Base-by-base conservation (phyloP, 2,888 invertebrate genomes). In the Agonopterix arenella region DNA sequence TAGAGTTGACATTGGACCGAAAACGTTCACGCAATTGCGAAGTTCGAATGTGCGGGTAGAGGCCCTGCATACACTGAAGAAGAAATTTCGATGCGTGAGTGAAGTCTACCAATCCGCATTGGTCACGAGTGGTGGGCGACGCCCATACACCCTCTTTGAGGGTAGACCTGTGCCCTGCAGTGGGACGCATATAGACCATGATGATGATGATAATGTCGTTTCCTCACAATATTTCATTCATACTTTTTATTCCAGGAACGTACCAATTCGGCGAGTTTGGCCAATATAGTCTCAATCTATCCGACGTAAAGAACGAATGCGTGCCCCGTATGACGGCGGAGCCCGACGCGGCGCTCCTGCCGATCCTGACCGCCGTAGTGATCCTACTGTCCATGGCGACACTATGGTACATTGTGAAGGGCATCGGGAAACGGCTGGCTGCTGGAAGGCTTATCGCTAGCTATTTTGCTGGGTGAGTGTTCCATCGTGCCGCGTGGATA, bases 341-440 rank as follows among this genome's bases (percentile, higher is more conserved):
- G 62, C 90, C 90, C 0, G 90, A 90, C 46, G 89, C 88, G 1
- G 84, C 86, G 0, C 71, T 70, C 47, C 72, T 90, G 45, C 89
- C 90, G 0, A 79, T 89, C 10, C 64, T 90, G 47, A 86, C 84
- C 0, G 76, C 85, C 0, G 77, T 83, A 1, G 84, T 90, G 37
- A 80, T 84, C 8, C 68, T 89, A 8, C 64, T 90, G 57, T 76
- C 81, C 3, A 86, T 90, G 84, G 89, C 89, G 9, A 89, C 89
- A 0, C 65, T 89, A 44, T 90, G 90, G 89, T 90, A 90, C 56
- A 64, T 89, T 47, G 63, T 88, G 37, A 90, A 90, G 56, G 85
- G 77, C 0, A 83, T 89, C 2, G 81, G 83, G 16, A 89, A 86
- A 60, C 64, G 83, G 47, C 55, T 89, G 3, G 66, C 81, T 1